These are phyloP conservation scores for Cardinalis cardinalis DNA, from an alignment of 2,113 vertebrate genomes.

Conservation along the genomic window DNA sequence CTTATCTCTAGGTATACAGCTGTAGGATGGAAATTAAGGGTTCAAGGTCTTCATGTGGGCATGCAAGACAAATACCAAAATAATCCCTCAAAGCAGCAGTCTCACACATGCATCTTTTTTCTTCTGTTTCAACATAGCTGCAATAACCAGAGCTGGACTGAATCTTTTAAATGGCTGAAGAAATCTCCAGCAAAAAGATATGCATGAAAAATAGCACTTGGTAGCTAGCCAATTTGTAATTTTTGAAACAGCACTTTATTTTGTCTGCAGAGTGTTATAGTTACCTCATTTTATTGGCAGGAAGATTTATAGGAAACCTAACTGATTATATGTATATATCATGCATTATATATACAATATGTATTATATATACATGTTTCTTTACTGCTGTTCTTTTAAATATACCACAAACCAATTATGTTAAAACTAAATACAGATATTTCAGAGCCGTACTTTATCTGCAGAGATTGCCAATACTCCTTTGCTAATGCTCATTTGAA, in stretches of 20 bases:
- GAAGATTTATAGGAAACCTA: neutral
- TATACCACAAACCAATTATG: neutral
- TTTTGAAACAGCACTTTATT: neutral
- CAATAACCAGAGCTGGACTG: neutral
- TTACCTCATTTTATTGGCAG: neutral
- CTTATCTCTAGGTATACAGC: neutral
- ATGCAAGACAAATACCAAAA: neutral
- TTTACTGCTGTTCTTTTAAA: neutral
- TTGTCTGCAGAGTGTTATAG: neutral
- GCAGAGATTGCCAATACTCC: neutral
- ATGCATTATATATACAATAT: neutral
- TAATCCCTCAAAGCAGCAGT: neutral
- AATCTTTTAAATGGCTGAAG: neutral
- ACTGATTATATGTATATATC: neutral
- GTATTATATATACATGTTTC: neutral
- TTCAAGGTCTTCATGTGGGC: neutral
- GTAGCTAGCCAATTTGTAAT: neutral
- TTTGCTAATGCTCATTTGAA: neutral
- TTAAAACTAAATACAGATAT: neutral
- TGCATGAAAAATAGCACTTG: neutral
- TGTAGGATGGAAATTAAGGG: neutral
- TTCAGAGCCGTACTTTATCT: neutral
- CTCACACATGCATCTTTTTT: neutral
- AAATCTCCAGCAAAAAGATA: neutral
- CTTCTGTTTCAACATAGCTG: neutral